Evolutionary conservation across 53 echinoderm and acorn worm genomes (phyloP), one percentile per base, ranked within the genome.

Genomic region (Holothuria leucospilota): DNA sequence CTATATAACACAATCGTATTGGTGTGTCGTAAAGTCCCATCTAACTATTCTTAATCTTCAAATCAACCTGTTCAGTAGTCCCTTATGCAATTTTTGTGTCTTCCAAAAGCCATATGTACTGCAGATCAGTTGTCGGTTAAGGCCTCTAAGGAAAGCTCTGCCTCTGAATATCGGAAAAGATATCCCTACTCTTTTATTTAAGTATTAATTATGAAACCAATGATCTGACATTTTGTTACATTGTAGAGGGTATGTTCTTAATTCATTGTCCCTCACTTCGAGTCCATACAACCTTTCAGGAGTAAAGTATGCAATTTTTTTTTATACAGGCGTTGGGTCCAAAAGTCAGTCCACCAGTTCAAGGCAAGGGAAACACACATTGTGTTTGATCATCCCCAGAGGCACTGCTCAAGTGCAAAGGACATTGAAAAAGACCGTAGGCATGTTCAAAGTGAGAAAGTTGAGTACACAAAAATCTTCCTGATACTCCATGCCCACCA

Each of bases 351-450:
- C 3, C n/a, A 68, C 28, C 26, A 68, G 28, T 68, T 68, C 28
- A 68, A 63, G 53, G 91, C 84, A 18, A 53, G 38, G 15, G 86
- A 82, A 51, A 60, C 86, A 5, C 87, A 86, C 51, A 63, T 82
- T 39, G 82, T 90, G 16, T 90, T 86, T 30, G 87, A 90, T 62
- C 91, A 86, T 82, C 82, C 91, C 0, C 66, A 71, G 39, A 59
- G 86, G n/a, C 77, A 90, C 60, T 41, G 73, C 0, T 34, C 60
- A 6, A 85, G 85, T 38, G 85, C 86, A 4, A 90, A 90, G 69
- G 73, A 77, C 39, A 29, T 85, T 13, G 85, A 89, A 29, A 40
- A 68, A 67, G 13, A 23, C 29, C 27, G 90, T 11, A 74, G 90
- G 34, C 84, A 89, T 74, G 40, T 25, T n/a, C 42, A 61, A 21